A percentile compares a stretch with the other conserved stretches of the same genome.
Evolutionary conservation across 2,113 vertebrate genomes (phyloP).

Genomic region (Excalfactoria chinensis): DNA sequence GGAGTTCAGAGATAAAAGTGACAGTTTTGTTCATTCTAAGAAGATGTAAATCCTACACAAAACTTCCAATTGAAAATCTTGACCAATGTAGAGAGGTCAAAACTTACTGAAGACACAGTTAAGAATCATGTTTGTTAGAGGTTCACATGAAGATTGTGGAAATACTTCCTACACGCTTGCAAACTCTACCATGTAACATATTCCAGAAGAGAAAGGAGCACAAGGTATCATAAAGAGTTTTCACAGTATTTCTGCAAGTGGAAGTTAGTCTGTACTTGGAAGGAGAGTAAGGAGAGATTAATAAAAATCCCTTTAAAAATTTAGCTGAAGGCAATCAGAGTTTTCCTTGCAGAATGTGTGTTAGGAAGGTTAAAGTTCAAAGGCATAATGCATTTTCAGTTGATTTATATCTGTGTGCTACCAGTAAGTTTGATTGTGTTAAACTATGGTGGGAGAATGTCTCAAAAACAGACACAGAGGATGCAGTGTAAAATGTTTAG

Average conservation of each 20-base stretch:
- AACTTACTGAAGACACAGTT: neutral
- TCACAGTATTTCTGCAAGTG: neutral
- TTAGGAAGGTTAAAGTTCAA: neutral
- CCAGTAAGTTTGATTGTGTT: neutral
- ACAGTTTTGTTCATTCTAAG: neutral
- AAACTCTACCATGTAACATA: neutral
- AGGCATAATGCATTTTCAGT: neutral
- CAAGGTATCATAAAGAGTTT: neutral
- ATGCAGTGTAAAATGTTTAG: neutral
- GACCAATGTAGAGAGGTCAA: neutral
- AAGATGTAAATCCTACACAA: neutral
- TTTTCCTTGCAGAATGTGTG: neutral
- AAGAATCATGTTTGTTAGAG: neutral
- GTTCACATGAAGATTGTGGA: neutral
- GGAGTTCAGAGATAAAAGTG: neutral
- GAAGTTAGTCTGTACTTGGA: neutral
- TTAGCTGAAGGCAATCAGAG: neutral
- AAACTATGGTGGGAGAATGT: neutral
- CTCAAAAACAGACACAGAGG: neutral
- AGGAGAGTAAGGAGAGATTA: neutral
- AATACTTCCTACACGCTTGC: accelerated
- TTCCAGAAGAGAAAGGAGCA: neutral
- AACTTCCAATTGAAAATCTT: neutral
- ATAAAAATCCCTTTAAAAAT: neutral
- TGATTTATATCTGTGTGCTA: neutral